A percentile compares a stretch with the other conserved stretches of the same genome.
Evolutionary conservation across 2,888 invertebrate species (phyloP).

Genomic region (Chelonus formosanus): DNA sequence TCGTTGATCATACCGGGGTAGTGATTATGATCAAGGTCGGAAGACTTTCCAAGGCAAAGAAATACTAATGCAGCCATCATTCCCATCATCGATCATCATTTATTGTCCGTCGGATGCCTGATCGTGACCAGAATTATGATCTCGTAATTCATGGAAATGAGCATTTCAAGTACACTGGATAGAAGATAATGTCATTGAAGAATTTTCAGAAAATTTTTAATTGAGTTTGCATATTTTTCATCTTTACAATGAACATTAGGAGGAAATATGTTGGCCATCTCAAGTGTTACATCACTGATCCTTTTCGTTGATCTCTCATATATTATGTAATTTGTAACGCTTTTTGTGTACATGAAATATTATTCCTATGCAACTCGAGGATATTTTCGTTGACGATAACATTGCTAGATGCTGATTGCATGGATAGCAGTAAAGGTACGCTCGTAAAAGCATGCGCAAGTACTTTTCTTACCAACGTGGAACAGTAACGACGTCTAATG

Average conservation of each 20-base stretch:
- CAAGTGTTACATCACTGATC: too few species aligned
- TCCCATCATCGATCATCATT: not conserved
- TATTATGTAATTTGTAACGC: not conserved
- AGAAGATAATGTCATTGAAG: too few species aligned
- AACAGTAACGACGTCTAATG: slow-evolving; percentile 7
- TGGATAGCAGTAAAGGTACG: slow-evolving; percentile 5
- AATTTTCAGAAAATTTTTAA: too few species aligned
- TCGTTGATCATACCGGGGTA: not conserved
- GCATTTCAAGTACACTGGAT: too few species aligned
- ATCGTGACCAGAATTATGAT: too few species aligned
- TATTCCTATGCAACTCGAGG: not conserved
- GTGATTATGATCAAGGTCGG: slow-evolving; percentile 23
- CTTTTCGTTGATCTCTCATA: not conserved
- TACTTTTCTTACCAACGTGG: not conserved
- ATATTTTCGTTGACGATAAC: slow-evolving; percentile 14
- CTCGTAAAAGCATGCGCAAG: slow-evolving; percentile 10
- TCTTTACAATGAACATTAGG: too few species aligned
- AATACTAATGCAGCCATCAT: not conserved
- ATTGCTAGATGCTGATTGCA: slow-evolving; percentile 18
- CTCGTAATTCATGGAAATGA: too few species aligned
- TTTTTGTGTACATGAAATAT: slow-evolving; percentile 11
- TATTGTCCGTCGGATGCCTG: too few species aligned
- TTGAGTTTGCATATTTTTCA: too few species aligned
- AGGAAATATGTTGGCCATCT: too few species aligned
- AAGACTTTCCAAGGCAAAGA: not conserved